Conservation (phyloP, 2,113 vertebrate species). For the Lepidothrix coronata region DNA sequence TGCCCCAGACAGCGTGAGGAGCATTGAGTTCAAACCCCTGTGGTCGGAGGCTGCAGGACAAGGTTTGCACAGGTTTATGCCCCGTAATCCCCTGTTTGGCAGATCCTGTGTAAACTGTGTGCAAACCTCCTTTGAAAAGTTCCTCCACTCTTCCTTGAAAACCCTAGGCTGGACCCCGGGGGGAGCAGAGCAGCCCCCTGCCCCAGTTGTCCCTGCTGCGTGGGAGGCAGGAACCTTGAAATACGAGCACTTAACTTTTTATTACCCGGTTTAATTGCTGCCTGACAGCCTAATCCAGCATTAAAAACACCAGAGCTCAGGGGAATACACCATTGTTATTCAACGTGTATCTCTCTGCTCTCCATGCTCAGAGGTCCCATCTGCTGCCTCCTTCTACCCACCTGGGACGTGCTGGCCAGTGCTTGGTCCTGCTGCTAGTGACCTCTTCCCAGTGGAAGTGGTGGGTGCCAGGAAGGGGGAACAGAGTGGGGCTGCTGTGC, state of each 20-base stretch:
- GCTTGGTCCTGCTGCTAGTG: neutral
- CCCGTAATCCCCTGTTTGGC: neutral
- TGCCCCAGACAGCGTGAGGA: neutral
- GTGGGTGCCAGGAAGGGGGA: neutral
- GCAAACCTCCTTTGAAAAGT: neutral
- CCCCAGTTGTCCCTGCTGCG: neutral
- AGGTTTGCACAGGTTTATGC: neutral
- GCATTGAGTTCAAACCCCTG: neutral
- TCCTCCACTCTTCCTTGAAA: neutral
- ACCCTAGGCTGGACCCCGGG: neutral
- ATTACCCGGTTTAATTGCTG: slow-evolving; percentile 65
- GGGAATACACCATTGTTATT: slow-evolving; percentile 47
- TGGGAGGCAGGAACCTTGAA: slow-evolving; percentile 38
- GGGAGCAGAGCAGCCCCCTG: neutral
- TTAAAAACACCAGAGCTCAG: slow-evolving; percentile 42
- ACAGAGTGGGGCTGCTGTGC: neutral
- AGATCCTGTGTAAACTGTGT: neutral
- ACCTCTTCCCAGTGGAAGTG: neutral
- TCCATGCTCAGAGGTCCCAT: neutral
- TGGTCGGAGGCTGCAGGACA: neutral
- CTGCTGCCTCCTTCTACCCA: neutral
- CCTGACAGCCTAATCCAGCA: slow-evolving; percentile 53
- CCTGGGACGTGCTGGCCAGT: accelerated
- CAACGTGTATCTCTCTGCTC: neutral
- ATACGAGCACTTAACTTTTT: slow-evolving; percentile 58